These are phyloP conservation scores for Drosophila birchii DNA, from an alignment of 2,888 invertebrate species.

Conservation along the genomic window DNA sequence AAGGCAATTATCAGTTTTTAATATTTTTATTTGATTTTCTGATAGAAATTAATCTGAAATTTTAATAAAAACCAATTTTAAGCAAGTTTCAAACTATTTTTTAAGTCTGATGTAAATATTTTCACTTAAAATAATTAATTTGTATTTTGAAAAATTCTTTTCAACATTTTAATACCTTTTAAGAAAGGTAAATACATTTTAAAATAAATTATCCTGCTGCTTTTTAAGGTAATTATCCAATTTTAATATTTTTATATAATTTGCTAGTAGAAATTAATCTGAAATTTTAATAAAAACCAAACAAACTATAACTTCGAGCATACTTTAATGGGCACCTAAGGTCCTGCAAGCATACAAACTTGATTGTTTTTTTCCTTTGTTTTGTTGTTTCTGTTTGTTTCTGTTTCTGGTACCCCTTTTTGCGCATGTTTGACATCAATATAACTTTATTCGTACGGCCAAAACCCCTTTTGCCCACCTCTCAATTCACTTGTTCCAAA, in stretches of 20 bases:
- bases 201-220: neutral
- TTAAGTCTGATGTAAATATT: too few relatives aligned
- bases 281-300: too few relatives aligned
- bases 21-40: too few relatives aligned
- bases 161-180: too few relatives aligned
- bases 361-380: slow-evolving; percentile 41
- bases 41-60: too few relatives aligned
- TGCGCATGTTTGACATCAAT: slow-evolving; percentile 73
- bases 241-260: neutral
- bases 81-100: too few relatives aligned
- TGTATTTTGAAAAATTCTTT: too few relatives aligned
- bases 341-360: slow-evolving; percentile 33
- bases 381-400: slow-evolving; percentile 43
- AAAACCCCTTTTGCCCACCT: slow-evolving; percentile 42
- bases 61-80: too few relatives aligned
- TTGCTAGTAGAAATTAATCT: neutral
- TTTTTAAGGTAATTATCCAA: neutral
- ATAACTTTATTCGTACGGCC: slow-evolving; percentile 65
- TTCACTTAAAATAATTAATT: too few relatives aligned
- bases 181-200: too few relatives aligned
- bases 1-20: too few relatives aligned
- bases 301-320: slow-evolving; percentile 15
- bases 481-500: slow-evolving; percentile 68
- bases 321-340: slow-evolving; percentile 20
- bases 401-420: slow-evolving; percentile 47